Evolutionary conservation across 2,113 vertebrate species (phyloP).

Genomic region (Hippocampus guttulatus): DNA sequence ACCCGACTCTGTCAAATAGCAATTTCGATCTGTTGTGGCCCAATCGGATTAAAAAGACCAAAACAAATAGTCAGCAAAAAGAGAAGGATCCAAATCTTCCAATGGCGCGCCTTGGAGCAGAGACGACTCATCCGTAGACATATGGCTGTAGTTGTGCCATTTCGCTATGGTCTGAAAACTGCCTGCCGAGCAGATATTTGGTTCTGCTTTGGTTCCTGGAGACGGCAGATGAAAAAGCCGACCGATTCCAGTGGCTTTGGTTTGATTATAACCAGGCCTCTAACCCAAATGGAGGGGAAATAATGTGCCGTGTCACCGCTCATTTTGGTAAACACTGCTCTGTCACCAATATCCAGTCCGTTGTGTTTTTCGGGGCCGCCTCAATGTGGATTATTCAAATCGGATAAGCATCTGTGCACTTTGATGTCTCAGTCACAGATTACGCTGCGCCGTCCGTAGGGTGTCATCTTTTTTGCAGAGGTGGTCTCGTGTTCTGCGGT

Average conservation of each 20-base stretch:
- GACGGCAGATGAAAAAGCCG: constrained; percentile 6
- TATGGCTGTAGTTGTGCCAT: constrained; percentile 46
- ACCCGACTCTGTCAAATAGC: constrained; percentile 48
- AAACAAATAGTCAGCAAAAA: constrained; percentile 26
- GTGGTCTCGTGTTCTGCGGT: not conserved
- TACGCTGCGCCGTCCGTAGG: too few relatives aligned
- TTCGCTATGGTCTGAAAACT: constrained; percentile 27
- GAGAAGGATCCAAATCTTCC: constrained; percentile 24
- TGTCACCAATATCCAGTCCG: not conserved
- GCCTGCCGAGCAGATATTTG: constrained; percentile 53
- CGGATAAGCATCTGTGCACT: not conserved
- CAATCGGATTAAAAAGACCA: constrained; percentile 60
- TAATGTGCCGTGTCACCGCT: not conserved
- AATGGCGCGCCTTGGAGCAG: constrained; percentile 16
- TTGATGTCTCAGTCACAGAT: not conserved
- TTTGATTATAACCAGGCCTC: not conserved
- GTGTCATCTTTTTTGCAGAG: not conserved
- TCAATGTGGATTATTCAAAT: not conserved
- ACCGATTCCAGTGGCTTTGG: not conserved
- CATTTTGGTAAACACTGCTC: not conserved
- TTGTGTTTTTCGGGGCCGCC: not conserved
- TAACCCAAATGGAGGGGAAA: not conserved
- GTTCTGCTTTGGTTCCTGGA: constrained; percentile 43
- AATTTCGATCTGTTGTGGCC: constrained; percentile 60
- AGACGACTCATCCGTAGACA: constrained; percentile 20